Evolutionary conservation across 2,113 vertebrate species (phyloP).

Genomic region (Campylomormyrus numenius): DNA sequence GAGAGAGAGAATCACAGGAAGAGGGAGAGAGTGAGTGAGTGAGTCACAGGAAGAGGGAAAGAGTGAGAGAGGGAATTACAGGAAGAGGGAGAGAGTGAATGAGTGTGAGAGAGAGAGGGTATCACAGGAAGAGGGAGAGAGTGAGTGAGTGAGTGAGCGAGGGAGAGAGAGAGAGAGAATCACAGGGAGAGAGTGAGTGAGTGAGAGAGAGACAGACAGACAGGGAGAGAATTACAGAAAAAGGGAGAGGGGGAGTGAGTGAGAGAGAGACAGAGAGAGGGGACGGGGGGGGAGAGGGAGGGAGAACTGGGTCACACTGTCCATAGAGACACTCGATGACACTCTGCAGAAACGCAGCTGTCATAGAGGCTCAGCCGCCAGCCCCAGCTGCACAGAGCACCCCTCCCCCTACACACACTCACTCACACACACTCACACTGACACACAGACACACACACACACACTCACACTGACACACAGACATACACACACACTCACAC

Average conservation of each 20-base stretch:
- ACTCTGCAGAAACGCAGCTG: conserved; percentile 78
- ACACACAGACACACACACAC: conserved; percentile 24
- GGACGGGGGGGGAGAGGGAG: conserved; percentile 44
- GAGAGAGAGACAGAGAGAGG: conserved; percentile 22
- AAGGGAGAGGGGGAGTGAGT: conserved; percentile 54
- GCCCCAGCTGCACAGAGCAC: conserved; percentile 25
- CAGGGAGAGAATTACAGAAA: conserved; percentile 29
- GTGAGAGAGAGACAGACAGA: conserved; percentile 82
- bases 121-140: conserved; percentile 37
- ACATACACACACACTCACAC: conserved; percentile 23
- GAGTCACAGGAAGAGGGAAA: conserved; percentile 21
- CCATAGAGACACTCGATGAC: conserved; percentile 91
- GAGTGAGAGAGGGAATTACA: conserved; percentile 40
- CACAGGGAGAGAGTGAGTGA: background rate
- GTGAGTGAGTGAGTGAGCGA: conserved; percentile 62
- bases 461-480: conserved; percentile 22
- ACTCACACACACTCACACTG: conserved; percentile 5
- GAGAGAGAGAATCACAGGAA: conserved; percentile 11
- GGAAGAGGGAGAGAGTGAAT: conserved; percentile 21
- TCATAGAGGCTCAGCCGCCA: conserved; percentile 57
- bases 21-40: conserved; percentile 21
- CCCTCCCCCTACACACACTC: background rate
- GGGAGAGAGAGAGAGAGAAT: conserved; percentile 19
- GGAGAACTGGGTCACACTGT: conserved; percentile 94
- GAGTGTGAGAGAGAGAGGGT: conserved; percentile 17